Percentiles rank a stretch among this genome's conserved stretches.
Evolutionary conservation across 2,113 vertebrate species (phyloP).

Genomic region (Hyperopisus bebe): DNA sequence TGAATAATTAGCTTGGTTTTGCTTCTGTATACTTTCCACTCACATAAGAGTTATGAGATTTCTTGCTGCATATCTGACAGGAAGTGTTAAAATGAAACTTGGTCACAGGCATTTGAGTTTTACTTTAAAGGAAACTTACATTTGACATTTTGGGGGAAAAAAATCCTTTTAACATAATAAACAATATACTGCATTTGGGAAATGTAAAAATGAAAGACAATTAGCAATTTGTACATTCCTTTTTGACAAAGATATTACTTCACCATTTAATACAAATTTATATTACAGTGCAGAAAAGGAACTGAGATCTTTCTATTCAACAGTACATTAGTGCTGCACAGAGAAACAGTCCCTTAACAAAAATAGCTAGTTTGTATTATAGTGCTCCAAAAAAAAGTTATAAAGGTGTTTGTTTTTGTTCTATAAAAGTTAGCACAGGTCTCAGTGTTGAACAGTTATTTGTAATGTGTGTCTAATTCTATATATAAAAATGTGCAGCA

Average conservation of each 20-base stretch:
- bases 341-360: neutral
- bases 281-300: neutral
- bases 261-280: neutral
- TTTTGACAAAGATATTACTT: neutral
- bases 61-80: neutral
- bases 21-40: slow-evolving; percentile 13
- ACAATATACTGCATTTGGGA: neutral
- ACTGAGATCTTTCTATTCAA: neutral
- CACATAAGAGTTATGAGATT: neutral
- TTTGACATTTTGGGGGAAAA: neutral
- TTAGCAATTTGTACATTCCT: neutral
- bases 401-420: neutral
- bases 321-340: neutral
- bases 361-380: neutral
- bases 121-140: neutral
- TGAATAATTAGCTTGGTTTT: slow-evolving; percentile 10
- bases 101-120: neutral
- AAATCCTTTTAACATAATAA: neutral
- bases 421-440: neutral
- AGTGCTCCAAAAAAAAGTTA: neutral
- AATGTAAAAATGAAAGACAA: neutral
- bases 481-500: neutral
- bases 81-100: neutral
- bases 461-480: neutral
- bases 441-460: neutral